Base-by-base conservation (phyloP, 2,888 invertebrate genomes). In the Euclidia mi region DNA sequence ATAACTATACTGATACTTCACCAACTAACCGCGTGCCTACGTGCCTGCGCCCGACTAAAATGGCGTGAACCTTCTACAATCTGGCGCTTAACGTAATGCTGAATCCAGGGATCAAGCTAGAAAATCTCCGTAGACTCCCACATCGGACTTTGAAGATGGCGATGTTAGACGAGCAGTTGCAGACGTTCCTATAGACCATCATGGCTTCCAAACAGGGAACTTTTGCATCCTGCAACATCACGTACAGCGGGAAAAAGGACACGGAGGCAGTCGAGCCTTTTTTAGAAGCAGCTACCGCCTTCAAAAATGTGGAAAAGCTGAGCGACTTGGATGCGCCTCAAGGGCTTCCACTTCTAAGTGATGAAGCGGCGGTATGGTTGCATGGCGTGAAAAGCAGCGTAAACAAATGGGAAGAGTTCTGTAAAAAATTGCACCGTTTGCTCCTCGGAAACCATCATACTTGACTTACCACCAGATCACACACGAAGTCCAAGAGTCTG, bases 281-380 rank as follows among this genome's bases (percentile, higher is more conserved):
- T n/a, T 2, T 53, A 25, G 53, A 40, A 4, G 46, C 41, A 15
- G 41, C 18, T 0, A 4, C 12, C 20, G 28, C 46, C 0, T 53
- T 46, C 0, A 53, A 46, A 2, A 2, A 41, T 0, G n/a, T 44
- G 0, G 41, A 45, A 18, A 41, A 46, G 2, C 2, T 46, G 0
- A 29, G 7, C 7, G 53, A 53, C 34, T 9, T 15, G 15, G 41
- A 53, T 3, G 46, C 53, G 3, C 32, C 46, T n/a, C 25, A 10
- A 12, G 18, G 46, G 3, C n/a, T 53, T 11, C 45, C 53, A 28
- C 31, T 52, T 1, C 28, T 53, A 10, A 35, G 18, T 3, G 34
- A 35, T 2, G 46, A 53, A 25, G 29, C 41, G 25, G 53, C 46
- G 17, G 28, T 53, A 20, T 53, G 53, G 46, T 53, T 34, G 38